Conservation (phyloP, 30 jellyfish, hydroid and myxozoan species). For the Hydractinia symbiolongicarpus region DNA sequence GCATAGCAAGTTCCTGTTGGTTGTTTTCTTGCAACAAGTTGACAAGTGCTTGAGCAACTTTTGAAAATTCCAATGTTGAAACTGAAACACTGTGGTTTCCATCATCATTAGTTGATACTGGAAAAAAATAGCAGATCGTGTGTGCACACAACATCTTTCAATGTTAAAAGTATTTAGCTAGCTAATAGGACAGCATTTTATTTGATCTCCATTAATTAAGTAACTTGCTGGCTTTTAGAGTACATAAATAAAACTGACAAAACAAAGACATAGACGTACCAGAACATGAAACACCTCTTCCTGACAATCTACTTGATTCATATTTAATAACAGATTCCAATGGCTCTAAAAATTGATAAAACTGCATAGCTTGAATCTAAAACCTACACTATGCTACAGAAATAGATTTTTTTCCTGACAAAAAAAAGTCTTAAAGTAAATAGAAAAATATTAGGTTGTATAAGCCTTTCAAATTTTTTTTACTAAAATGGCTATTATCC, state of each 20-base stretch:
- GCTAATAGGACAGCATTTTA: too few relatives aligned
- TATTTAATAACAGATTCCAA: background rate
- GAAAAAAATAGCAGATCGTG: background rate
- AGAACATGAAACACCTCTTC: constrained; percentile 33
- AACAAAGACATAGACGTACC: background rate
- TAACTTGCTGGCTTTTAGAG: too few relatives aligned
- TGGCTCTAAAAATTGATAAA: constrained; percentile 11
- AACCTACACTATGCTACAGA: too few relatives aligned
- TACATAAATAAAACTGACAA: background rate
- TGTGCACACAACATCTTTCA: background rate
- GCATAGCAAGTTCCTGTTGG: constrained; percentile 54
- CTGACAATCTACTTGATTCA: constrained; percentile 28
- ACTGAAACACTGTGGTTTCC: background rate
- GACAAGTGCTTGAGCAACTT: constrained; percentile 27
- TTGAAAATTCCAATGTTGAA: constrained; percentile 9
- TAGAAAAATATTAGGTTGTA: too few relatives aligned
- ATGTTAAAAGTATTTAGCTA: too few relatives aligned
- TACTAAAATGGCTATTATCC: too few relatives aligned
- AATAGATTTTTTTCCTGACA: too few relatives aligned
- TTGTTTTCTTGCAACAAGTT: constrained; percentile 52
- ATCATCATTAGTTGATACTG: constrained; percentile 14
- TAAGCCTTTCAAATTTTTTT: too few relatives aligned
- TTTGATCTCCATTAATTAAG: too few relatives aligned
- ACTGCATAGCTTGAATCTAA: background rate
- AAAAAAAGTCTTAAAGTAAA: too few relatives aligned